These are phyloP conservation scores for Anthoscopus minutus DNA, from an alignment of 2,113 vertebrate genomes.

Conservation along the genomic window DNA sequence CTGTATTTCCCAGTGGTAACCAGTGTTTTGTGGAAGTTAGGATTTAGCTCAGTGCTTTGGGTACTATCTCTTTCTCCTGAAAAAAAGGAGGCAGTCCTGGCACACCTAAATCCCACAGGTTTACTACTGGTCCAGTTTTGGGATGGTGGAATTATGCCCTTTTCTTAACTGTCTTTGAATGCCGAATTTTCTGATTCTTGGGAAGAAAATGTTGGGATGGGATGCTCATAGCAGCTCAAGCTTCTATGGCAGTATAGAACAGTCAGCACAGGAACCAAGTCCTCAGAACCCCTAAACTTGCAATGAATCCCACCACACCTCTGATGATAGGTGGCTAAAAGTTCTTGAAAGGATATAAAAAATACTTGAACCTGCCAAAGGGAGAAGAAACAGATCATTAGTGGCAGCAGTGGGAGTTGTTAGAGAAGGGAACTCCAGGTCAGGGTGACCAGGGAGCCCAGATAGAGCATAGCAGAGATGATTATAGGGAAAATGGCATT, in stretches of 20 bases:
- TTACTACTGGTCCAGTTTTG: background rate
- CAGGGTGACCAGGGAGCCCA: background rate
- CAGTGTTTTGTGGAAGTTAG: background rate
- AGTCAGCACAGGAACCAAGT: background rate
- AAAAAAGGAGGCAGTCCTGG: background rate
- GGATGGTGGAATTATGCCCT: accelerated
- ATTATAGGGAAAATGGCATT: background rate
- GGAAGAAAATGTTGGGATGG: background rate
- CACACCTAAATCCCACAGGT: background rate
- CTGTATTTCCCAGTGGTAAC: background rate
- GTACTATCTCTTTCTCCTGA: background rate
- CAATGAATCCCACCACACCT: background rate
- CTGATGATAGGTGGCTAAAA: background rate
- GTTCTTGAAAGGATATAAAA: background rate
- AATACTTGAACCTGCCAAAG: background rate
- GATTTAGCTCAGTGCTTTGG: background rate
- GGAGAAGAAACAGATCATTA: background rate
- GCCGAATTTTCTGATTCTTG: background rate
- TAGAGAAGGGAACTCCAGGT: background rate
- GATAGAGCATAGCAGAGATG: accelerated
- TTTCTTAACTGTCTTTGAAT: background rate
- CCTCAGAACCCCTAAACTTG: background rate
- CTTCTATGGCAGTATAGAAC: background rate
- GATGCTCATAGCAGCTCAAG: background rate
- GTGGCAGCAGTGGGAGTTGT: background rate